Evolutionary conservation across 2,888 invertebrate species (phyloP).

Genomic region (Lysandra bellargus): DNA sequence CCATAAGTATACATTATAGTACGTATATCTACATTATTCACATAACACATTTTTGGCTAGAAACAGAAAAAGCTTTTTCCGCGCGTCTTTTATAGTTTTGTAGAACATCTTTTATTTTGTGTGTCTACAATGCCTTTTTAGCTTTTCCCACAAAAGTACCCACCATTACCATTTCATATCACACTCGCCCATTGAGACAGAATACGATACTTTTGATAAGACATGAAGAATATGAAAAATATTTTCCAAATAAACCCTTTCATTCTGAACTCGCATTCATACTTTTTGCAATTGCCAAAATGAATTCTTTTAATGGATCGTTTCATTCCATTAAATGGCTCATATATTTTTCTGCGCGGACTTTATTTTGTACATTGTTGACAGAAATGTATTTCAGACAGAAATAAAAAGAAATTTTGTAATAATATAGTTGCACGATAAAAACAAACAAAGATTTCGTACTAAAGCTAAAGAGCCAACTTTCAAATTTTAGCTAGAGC

Average conservation of each 20-base stretch:
- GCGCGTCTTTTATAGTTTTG: background rate
- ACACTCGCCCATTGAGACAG: slow-evolving; percentile 10
- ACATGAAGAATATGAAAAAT: slow-evolving; percentile 30
- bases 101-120: slow-evolving; percentile 1
- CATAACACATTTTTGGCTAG: background rate
- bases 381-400: slow-evolving; percentile 43
- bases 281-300: slow-evolving; percentile 36
- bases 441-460: no score
- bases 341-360: slow-evolving; percentile 41
- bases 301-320: slow-evolving; percentile 42
- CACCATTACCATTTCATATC: background rate
- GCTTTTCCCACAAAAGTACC: background rate
- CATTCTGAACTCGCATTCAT: slow-evolving; percentile 22
- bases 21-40: background rate
- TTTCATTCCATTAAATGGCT: slow-evolving; percentile 44
- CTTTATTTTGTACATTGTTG: slow-evolving; percentile 42
- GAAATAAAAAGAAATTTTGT: slow-evolving; percentile 9
- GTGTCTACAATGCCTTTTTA: background rate
- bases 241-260: slow-evolving; percentile 29
- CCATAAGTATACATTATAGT: no score
- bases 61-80: background rate
- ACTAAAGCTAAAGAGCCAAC: no score
- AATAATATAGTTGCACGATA: no score
- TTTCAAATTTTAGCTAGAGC: no score
- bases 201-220: slow-evolving; percentile 13